Conservation (phyloP, 2,888 invertebrate genomes). For the Leucophenga montana region DNA sequence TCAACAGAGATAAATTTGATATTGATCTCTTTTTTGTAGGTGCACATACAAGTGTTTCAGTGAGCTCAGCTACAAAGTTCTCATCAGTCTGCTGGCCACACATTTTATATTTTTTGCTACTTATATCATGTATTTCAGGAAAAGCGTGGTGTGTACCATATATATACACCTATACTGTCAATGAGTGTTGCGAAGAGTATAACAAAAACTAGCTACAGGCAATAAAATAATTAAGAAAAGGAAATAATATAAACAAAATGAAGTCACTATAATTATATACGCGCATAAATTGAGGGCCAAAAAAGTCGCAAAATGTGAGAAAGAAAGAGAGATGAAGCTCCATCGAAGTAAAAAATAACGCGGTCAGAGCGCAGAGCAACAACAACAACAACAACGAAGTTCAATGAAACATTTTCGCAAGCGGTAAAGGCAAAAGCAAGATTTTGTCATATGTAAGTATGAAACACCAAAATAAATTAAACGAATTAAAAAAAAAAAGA, state of each 20-base stretch:
- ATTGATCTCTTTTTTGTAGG: too few species aligned
- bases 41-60: too few species aligned
- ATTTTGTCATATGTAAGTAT: background rate
- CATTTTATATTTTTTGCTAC: too few species aligned
- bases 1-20: too few species aligned
- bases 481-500: background rate
- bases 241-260: background rate
- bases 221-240: constrained; percentile 4
- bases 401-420: constrained; percentile 20
- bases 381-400: constrained; percentile 8
- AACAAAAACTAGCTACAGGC: background rate
- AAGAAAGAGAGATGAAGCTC: too few species aligned
- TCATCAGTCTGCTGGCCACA: too few species aligned
- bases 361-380: background rate
- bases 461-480: constrained; percentile 2
- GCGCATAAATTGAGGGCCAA: constrained; percentile 9
- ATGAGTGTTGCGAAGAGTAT: background rate
- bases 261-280: too few species aligned
- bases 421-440: background rate
- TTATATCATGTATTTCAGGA: too few species aligned
- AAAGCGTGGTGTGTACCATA: too few species aligned
- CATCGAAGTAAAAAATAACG: too few species aligned
- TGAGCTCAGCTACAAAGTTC: too few species aligned
- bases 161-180: too few species aligned
- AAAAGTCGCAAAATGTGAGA: background rate